These are phyloP conservation scores for Odontomyia ornata DNA, from an alignment of 2,888 invertebrate genomes.

Conservation along the genomic window DNA sequence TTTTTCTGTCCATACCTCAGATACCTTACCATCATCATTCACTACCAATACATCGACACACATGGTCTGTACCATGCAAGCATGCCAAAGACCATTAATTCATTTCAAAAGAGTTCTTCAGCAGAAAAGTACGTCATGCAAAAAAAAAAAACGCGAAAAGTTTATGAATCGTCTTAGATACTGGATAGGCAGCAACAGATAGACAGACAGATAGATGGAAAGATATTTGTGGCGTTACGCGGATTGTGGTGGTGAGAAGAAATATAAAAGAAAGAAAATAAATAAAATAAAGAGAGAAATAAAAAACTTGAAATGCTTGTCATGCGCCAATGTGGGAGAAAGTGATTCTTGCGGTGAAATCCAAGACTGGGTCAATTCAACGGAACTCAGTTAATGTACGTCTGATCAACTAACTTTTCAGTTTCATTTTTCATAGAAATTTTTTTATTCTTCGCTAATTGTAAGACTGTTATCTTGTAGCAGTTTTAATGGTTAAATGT, in stretches of 20 bases:
- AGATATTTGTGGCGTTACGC: not conserved
- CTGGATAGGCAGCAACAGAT: not conserved
- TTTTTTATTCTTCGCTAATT: conserved; percentile 2
- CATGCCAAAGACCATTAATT: conserved; percentile 24
- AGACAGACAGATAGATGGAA: not conserved
- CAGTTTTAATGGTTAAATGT: not conserved
- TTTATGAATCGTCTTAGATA: not conserved
- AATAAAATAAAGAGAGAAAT: not conserved
- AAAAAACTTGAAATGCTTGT: conserved; percentile 45
- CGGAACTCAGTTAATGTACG: conserved; percentile 40
- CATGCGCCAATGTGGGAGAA: conserved; percentile 47
- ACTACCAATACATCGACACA: conserved; percentile 6
- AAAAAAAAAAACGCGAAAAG: conserved; percentile 24
- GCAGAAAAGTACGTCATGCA: conserved; percentile 37
- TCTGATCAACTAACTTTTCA: conserved; percentile 18
- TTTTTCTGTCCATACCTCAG: not conserved
- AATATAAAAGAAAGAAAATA: not conserved
- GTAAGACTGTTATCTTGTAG: not conserved
- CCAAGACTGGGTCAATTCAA: conserved; percentile 49
- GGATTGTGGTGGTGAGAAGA: not conserved
- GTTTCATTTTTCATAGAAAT: conserved; percentile 39
- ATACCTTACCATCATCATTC: conserved; percentile 10
- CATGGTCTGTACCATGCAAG: not conserved
- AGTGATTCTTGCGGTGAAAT: conserved; percentile 50
- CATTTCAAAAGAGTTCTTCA: conserved; percentile 37